Conservation (phyloP, 2,888 invertebrate species). For the Drosophila neonasuta region DNA sequence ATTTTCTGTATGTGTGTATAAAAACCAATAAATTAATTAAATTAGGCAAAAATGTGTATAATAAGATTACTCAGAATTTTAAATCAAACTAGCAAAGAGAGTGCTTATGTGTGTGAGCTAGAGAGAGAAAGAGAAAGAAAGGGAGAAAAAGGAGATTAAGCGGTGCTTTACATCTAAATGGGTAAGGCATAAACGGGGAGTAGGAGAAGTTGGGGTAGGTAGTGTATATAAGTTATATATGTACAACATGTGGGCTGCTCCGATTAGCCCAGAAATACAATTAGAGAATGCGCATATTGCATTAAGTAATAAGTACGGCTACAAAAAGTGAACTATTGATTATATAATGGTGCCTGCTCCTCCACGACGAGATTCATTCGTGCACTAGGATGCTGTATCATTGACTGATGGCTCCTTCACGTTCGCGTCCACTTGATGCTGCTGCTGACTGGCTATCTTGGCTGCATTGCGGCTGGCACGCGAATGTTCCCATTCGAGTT, state of each 20-base stretch:
- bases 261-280: constrained; percentile 16
- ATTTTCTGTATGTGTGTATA: constrained; percentile 8
- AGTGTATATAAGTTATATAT: constrained; percentile 18
- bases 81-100: constrained; percentile 13
- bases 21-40: constrained; percentile 26
- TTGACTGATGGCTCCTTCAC: constrained; percentile 2
- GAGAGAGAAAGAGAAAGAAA: not conserved
- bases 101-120: not conserved
- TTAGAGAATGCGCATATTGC: constrained; percentile 32
- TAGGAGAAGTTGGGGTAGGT: too few relatives aligned
- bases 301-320: constrained; percentile 32
- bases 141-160: constrained; percentile 26
- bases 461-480: constrained; percentile 67
- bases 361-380: constrained; percentile 1
- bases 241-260: constrained; percentile 23
- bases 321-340: constrained; percentile 48
- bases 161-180: constrained; percentile 30
- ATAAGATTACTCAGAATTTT: constrained; percentile 26
- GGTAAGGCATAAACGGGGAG: constrained; percentile 40
- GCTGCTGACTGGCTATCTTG: constrained; percentile 34
- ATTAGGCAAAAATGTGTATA: constrained; percentile 18
- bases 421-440: constrained; percentile 17
- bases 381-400: constrained; percentile 33
- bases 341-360: constrained; percentile 32
- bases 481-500: constrained; percentile 74